phyloP scores from a whole-genome alignment of 2,113 vertebrate genomes.

The Sminthopsis crassicaudata region DNA sequence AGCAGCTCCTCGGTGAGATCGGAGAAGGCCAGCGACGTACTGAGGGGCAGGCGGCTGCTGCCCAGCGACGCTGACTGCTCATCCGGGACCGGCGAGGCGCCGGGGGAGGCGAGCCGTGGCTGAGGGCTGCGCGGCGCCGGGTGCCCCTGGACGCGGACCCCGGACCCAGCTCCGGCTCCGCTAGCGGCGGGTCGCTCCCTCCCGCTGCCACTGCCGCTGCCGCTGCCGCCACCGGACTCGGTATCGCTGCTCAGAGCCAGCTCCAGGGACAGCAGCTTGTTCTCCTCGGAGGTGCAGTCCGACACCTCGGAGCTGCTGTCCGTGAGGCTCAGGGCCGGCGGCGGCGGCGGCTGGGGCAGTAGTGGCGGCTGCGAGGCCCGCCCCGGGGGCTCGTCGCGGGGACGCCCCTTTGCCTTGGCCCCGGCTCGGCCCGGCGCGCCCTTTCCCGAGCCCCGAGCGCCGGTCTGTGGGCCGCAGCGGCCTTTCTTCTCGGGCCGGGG shows the following conservation, averaged over 20 bases:
- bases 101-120: conserved; percentile 77
- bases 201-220: conserved; percentile 85
- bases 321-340: conserved; percentile 87
- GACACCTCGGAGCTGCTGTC: conserved; percentile 96
- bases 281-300: conserved; percentile 94
- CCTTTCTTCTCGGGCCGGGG: conserved; percentile 68
- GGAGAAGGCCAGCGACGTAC: conserved; percentile 96
- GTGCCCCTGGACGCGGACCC: conserved; percentile 79
- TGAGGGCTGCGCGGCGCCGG: conserved; percentile 79
- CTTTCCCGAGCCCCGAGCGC: conserved; percentile 65
- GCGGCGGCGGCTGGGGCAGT: conserved; percentile 81
- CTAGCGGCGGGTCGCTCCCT: conserved; percentile 85
- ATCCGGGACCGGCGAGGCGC: conserved; percentile 86
- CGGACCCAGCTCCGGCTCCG: conserved; percentile 67
- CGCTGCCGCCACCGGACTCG: conserved; percentile 52
- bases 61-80: conserved; percentile 90
- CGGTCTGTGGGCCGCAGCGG: conserved; percentile 83
- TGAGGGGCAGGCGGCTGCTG: conserved; percentile 93
- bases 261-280: conserved; percentile 89
- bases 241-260: conserved; percentile 77
- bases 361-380: conserved; percentile 69
- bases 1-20: conserved; percentile 97
- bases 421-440: conserved; percentile 80
- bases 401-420: conserved; percentile 81
- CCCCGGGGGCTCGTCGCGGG: conserved; percentile 69